Evolutionary conservation across 1,140 invertebrate species (phyloP), one percentile per base, ranked within the genome.

Genomic region (Dinoponera quadriceps): DNA sequence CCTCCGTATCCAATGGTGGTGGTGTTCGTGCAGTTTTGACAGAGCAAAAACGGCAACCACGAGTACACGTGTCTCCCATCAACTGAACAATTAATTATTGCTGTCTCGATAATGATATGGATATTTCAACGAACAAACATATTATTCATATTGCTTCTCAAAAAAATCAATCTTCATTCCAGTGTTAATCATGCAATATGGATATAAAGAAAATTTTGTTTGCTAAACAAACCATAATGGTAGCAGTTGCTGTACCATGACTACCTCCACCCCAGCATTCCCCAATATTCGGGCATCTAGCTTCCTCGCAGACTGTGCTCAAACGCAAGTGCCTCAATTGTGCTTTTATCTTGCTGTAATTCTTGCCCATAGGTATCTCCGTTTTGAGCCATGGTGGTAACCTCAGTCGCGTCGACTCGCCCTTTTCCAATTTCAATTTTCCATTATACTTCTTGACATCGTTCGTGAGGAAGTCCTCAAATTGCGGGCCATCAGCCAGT

Each of bases 251-350:
- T 16, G 97, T 98, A 33, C 97, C 97, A 94, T 98, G 96, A 88
- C 96, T 96, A 69, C 97, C 97, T n/a, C 97, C 99, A 85, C 98
- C 99, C 99, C 99, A 99, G 94, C 99, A 99, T 95, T 99, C 99
- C 25, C 99, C 98, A 89, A 99, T 99, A 94, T 99, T 99, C 0
- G 99, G 99, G 95, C 99, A 99, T 85, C 98, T 95, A 0, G 99
- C 99, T 95, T 99, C 99, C 93, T 99, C 98, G 94, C 99, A 99
- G 1, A 99, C 99, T 2, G 99, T 99, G 89, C 98, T 97, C 13
- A 99, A 95, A 89, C 99, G 99, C 16, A 99, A 95, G 18, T 97
- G 96, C 74, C 98, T 94, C 14, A 99, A 94, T 91, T 98, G 97
- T 66, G 97, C 95, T 91, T 99, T 99, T 18, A 99, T 94, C 90